These are phyloP conservation scores for Corythaixoides concolor DNA, from an alignment of 2,113 vertebrate genomes.

Conservation along the genomic window DNA sequence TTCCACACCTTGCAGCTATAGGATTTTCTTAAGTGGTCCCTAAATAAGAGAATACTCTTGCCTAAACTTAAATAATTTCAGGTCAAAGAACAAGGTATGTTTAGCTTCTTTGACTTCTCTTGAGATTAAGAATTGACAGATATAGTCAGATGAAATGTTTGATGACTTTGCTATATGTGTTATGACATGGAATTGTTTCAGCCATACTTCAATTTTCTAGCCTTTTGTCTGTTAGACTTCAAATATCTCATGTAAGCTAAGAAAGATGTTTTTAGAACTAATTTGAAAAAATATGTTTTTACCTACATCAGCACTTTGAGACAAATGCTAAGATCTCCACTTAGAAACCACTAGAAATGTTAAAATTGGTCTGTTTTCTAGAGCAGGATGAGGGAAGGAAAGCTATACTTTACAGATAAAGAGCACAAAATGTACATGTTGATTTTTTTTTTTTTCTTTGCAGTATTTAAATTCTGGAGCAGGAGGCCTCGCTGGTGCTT, in stretches of 20 bases:
- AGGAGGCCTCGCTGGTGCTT: constrained; percentile 88
- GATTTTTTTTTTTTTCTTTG: constrained; percentile 20
- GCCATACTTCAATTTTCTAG: not conserved
- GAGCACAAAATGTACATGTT: not conserved
- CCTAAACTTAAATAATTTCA: not conserved
- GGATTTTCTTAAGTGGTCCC: not conserved
- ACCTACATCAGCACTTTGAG: not conserved
- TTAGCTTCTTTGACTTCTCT: not conserved
- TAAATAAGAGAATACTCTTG: not conserved
- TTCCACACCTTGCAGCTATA: fast-evolving
- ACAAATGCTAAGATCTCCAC: not conserved
- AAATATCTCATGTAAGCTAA: not conserved
- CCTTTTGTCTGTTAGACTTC: not conserved
- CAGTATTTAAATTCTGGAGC: constrained; percentile 96
- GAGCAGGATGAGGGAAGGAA: not conserved
- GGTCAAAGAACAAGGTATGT: not conserved
- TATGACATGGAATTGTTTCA: not conserved
- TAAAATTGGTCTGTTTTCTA: not conserved
- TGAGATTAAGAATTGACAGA: not conserved
- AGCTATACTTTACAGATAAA: not conserved
- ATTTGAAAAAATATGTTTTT: constrained; percentile 12
- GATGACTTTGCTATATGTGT: not conserved
- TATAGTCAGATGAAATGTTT: not conserved
- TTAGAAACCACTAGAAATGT: constrained; percentile 6
- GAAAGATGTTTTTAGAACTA: not conserved